Evolutionary conservation across 2,888 invertebrate species (phyloP).

Genomic region (Drosophila birchii): DNA sequence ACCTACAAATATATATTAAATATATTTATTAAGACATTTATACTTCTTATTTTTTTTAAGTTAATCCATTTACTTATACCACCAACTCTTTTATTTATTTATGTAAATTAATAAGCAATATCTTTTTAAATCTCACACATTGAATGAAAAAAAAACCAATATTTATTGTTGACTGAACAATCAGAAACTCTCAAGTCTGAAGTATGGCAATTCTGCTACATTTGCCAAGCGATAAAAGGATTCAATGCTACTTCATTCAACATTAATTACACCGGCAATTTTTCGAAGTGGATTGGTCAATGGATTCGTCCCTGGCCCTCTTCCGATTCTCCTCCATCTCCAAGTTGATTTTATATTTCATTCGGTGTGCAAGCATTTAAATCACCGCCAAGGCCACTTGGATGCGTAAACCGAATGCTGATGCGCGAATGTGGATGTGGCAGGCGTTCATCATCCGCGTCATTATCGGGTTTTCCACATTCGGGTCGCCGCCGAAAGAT

Average conservation of each 20-base stretch:
- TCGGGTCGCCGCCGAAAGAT: constrained; percentile 40
- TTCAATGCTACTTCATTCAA: constrained; percentile 60
- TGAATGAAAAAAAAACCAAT: no score
- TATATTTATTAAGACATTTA: no score
- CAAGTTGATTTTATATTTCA: constrained; percentile 42
- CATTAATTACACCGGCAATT: constrained; percentile 69
- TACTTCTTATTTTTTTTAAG: neutral
- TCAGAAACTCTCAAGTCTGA: constrained; percentile 12
- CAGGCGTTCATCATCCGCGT: constrained; percentile 63
- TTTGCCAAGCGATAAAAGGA: constrained; percentile 55
- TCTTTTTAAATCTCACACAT: neutral
- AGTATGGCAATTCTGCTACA: constrained; percentile 5
- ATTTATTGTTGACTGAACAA: neutral
- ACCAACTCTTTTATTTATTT: neutral
- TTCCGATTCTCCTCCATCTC: constrained; percentile 25
- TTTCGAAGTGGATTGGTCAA: constrained; percentile 54
- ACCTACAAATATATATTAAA: no score
- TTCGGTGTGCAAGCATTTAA: constrained; percentile 58
- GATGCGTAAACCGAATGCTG: constrained; percentile 21
- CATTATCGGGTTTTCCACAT: constrained; percentile 45
- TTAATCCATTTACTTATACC: neutral
- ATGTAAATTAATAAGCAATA: neutral
- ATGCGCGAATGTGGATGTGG: constrained; percentile 33
- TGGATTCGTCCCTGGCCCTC: constrained; percentile 15
- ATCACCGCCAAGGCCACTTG: constrained; percentile 60